Evolutionary conservation across 2,797 vertebrate species (phyloP), one percentile per base, ranked within the genome.

Genomic region (Tauraco hartlaubi): DNA sequence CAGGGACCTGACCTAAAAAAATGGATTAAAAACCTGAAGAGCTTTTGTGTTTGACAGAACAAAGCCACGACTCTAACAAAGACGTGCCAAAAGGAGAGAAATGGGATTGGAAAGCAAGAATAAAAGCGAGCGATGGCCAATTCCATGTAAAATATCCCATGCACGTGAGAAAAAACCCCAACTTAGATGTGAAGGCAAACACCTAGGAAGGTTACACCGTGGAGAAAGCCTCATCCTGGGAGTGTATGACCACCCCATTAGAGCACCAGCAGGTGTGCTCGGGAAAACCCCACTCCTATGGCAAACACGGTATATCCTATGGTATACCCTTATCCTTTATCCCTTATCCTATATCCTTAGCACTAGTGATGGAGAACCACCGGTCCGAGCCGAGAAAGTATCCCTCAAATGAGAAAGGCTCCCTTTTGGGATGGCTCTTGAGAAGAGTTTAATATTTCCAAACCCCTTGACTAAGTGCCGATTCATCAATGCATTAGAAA

Each of bases 401-500:
- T 10, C 51, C 58, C 55, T 28, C 7, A 0, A 29, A 11, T 23
- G 37, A 49, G 55, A 44, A 88, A 48, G 3, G 0, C 12, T 61
- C 10, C 63, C 29, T 77, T 84, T 75, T 69, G 56, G 85, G 48
- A 26, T 37, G 49, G 64, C 35, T 49, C 21, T 56, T 48, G 37
- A 58, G 54, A 58, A 71, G 61, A 56, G 43, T 80, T 88, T 67
- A 37, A 46, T 88, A 69, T 93, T 85, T 88, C 88, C 72, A 77
- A 86, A 67, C n/a, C 79, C 79, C 68, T 86, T 63, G 86, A 78
- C 86, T 92, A 89, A 94, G 85, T 84, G 94, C 72, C 85, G 1
- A 90, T 96, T 89, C 94, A 96, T 94, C 94, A 96, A 77, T 71
- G 80, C 90, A 89, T 95, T 96, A 96, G 96, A 76, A 94, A 95